Evolutionary conservation across 2,888 invertebrate species (phyloP).

Genomic region (Candidula unifasciata): DNA sequence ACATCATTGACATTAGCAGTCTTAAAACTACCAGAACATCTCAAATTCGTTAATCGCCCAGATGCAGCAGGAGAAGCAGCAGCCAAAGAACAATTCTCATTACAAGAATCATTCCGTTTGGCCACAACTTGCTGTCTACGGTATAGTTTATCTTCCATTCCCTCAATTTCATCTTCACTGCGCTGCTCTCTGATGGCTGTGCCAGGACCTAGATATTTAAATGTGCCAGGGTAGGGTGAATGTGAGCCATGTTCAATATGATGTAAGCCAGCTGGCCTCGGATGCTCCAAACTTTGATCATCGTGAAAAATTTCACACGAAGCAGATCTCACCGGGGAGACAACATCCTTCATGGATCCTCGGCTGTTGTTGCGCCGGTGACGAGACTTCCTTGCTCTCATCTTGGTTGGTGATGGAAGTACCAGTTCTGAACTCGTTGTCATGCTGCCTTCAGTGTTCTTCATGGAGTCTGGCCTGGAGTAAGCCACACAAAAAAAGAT

Average conservation of each 20-base stretch:
- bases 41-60: not conserved
- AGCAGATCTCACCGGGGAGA: slow-evolving; percentile 68
- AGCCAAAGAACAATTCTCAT: not conserved
- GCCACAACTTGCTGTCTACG: not conserved
- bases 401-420: slow-evolving; percentile 71
- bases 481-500: not conserved
- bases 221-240: slow-evolving; percentile 59
- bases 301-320: slow-evolving; percentile 69
- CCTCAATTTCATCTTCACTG: slow-evolving; percentile 49
- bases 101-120: not conserved
- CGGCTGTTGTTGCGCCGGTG: slow-evolving; percentile 77
- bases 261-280: not conserved
- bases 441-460: slow-evolving; percentile 63
- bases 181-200: slow-evolving; percentile 69
- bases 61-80: slow-evolving; percentile 2
- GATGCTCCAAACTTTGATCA: slow-evolving; percentile 55
- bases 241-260: slow-evolving; percentile 53
- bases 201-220: slow-evolving; percentile 71
- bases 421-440: slow-evolving; percentile 70
- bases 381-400: slow-evolving; percentile 73
- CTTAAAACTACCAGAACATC: slow-evolving; percentile 24
- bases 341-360: slow-evolving; percentile 69
- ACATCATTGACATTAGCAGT: slow-evolving; percentile 74
- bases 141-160: not conserved
- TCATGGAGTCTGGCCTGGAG: slow-evolving; percentile 63